Base-by-base conservation (phyloP, 2,113 vertebrate species). In the Mustelus asterias region DNA sequence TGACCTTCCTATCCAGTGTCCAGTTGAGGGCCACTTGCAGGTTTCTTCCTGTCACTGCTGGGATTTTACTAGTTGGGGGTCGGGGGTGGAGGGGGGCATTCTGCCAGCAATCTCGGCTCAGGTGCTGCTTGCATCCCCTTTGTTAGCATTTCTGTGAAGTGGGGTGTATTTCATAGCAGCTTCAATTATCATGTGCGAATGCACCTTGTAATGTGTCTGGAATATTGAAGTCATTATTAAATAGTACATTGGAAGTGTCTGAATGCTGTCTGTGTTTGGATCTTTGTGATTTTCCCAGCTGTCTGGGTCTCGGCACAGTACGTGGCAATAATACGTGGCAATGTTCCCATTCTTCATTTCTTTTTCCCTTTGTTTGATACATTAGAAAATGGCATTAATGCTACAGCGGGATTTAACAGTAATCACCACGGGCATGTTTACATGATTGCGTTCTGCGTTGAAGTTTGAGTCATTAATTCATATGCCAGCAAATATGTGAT, bases 141-240 rank as follows among this genome's bases (percentile, higher is more conserved):
- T 88, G 41, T 88, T 48, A 54, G 44, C 85, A 88, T 88, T 88
- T 88, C 41, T 88, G 85, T 26, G 85, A 24, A 86, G 85, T 88
- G 44, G 44, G 1, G 54, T 22, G 7, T 24, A 41, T 41, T 22
- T 88, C 44, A 54, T 44, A 54, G 41, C 83, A 48, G 41, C 22
- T 20, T 20, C 18, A 86, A 26, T 44, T 48, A 8, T 44, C 41
- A 8, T 54, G 20, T 24, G 9, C 54, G 44, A 54, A 88, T 88
- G 22, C 85, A 26, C 20, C 85, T 20, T 26, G 24, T 54, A 26
- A 88, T 88, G 44, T 86, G 48, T 54, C 80, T 20, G 44, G 22
- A 88, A 85, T 85, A 85, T 85, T 85, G 83, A 85, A 85, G 16
- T 22, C 3, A 85, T 85, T 85, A 44, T 85, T 85, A 37, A 1